Evolutionary conservation across 2,797 vertebrate genomes (phyloP), one percentile per base, ranked within the genome.

Genomic region (Picus viridis): DNA sequence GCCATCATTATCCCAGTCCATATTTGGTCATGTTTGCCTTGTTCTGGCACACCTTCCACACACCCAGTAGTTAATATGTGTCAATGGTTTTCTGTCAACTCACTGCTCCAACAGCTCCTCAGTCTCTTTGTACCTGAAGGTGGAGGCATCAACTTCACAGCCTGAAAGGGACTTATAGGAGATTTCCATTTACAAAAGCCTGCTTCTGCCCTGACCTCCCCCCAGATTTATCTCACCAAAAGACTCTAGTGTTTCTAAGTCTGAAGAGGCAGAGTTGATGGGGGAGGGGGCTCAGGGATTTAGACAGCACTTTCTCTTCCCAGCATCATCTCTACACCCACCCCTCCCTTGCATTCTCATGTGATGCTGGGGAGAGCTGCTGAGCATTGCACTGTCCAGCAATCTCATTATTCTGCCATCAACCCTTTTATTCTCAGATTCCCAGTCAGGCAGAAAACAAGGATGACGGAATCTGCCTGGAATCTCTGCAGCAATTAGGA

Each of bases 381-480:
- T 96, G 96, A 94, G 97, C 97, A 97, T 97, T 97, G 98, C 97
- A 97, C 89, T 94, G 97, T 87, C 92, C 94, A 92, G 82, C 61
- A 88, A 90, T 87, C 81, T 92, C 94, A 95, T 95, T 92, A 95
- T 97, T 96, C 98, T 98, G 97, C 98, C 98, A 97, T 98, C 98
- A 96, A 73, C 89, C 91, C 95, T 94, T 96, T 97, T 97, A 96
- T 96, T 96, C 95, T 92, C 93, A 96, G 72, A 97, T 98, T 97
- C 71, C 96, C 98, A 97, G 92, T 98, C 97, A 97, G 95, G 98
- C 96, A 97, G 98, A 98, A 98, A 96, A 98, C 96, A 98, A 97
- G 97, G 97, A 98, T 97, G 97, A 98, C 95, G 95, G 97, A 93
- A 95, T 76, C 81, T 67, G 96, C 88, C 91, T 95, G 94, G 95